Base-by-base conservation (phyloP, 1,140 invertebrate genomes). In the Bombus cullumanus region DNA sequence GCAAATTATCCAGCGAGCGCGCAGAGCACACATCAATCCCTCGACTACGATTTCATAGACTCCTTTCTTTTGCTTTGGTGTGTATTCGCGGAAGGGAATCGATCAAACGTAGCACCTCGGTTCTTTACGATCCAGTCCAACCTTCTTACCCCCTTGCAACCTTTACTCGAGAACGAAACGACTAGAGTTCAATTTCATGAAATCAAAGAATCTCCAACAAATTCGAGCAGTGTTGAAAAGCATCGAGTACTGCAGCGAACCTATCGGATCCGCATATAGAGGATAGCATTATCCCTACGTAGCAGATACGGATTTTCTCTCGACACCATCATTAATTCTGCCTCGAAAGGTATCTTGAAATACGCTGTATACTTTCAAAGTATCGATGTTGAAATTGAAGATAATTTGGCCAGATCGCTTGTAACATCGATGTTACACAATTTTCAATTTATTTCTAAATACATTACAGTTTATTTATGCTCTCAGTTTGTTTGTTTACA, bases 171-270 rank as follows among this genome's bases (percentile, higher is more conserved):
- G 81, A 88, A 57, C 64, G 64, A 41, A 66, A 64, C 82, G 81
- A 85, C 77, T 79, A 72, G 78, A 81, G 73, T 88, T 85, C 88
- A 88, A 89, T 89, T 88, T 85, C 82, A 76, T 64, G 82, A 85
- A 88, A 81, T 88, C 87, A 87, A 88, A 85, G 47, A 53, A 53
- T 53, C 47, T 22, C 47, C 47, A 53, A 53, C 47, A 53, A 53
- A 62, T 62, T 62, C 59, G 47, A 53, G 47, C 47, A 53, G 59
- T 13, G 59, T 10, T 62, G 59, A 28, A 62, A 62, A n/a, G 28
- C 28, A 62, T 62, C 12, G 12, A n/a, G 28, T n/a, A n/a, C 6
- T 53, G 47, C 25, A n/a, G 59, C 59, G 28, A n/a, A 62, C 28
- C 28, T n/a, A 62, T 62, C 59, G 28, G 28, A 62, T 53, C 47